These are phyloP conservation scores for Helicolenus hilgendorfi DNA, from an alignment of 2,797 vertebrate genomes.

Conservation along the genomic window DNA sequence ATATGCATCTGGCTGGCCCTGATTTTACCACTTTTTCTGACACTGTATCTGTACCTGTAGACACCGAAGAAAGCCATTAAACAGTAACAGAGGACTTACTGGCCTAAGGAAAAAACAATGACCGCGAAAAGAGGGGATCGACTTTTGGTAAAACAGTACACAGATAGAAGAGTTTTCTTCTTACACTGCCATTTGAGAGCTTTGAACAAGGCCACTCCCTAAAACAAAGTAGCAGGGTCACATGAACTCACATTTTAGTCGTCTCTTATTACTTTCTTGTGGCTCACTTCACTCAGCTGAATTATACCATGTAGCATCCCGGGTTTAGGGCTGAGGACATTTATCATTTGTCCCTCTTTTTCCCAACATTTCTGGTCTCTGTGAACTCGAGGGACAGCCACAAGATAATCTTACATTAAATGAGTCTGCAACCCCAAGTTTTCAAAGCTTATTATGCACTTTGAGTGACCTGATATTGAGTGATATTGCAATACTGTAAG, in stretches of 20 bases:
- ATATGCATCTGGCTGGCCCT: not conserved
- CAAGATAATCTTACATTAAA: not conserved
- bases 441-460: not conserved
- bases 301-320: constrained; percentile 3
- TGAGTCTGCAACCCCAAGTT: not conserved
- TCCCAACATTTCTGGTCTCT: constrained; percentile 7
- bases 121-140: not conserved
- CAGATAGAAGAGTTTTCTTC: not conserved
- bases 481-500: no score
- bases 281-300: not conserved
- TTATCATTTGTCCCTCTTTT: constrained; percentile 18
- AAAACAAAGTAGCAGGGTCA: constrained; percentile 23
- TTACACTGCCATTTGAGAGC: constrained; percentile 20
- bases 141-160: not conserved
- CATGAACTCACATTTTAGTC: not conserved
- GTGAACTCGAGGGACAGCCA: not conserved
- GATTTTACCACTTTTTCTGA: not conserved
- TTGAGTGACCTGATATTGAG: not conserved
- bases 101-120: not conserved
- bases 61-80: not conserved
- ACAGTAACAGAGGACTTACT: not conserved
- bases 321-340: not conserved
- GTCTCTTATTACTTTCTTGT: not conserved
- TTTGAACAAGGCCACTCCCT: not conserved
- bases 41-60: not conserved